phyloP scores from a whole-genome alignment of 2,113 vertebrate species.

The Mesitornis unicolor region DNA sequence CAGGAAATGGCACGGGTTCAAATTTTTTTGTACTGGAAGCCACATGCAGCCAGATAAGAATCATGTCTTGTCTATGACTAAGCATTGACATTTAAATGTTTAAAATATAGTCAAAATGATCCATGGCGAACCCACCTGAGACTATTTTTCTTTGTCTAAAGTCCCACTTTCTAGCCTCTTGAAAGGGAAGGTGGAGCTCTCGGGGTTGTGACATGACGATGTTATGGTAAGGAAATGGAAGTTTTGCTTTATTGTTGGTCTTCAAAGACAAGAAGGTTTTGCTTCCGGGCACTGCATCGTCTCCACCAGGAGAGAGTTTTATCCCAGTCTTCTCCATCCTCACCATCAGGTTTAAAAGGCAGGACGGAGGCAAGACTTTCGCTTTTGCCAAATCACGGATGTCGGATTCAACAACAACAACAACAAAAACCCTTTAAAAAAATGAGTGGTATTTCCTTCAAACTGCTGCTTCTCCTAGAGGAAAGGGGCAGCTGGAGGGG shows the following conservation, averaged over 20 bases:
- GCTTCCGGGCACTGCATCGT: not conserved
- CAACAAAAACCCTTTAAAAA: not conserved
- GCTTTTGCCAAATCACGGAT: not conserved
- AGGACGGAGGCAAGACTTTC: not conserved
- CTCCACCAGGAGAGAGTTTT: not conserved
- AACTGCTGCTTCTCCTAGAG: slow-evolving; percentile 23
- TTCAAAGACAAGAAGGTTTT: not conserved
- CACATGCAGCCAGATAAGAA: slow-evolving; percentile 72
- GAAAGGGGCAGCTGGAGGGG: slow-evolving; percentile 54
- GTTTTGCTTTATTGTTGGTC: slow-evolving; percentile 47
- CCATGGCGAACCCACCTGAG: slow-evolving; percentile 72
- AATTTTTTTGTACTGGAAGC: slow-evolving; percentile 71
- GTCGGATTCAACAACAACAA: not conserved
- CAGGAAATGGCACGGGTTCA: slow-evolving; percentile 81
- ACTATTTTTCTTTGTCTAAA: slow-evolving; percentile 44
- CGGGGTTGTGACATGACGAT: slow-evolving; percentile 27
- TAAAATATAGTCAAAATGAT: slow-evolving; percentile 74
- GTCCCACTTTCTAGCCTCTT: slow-evolving; percentile 36
- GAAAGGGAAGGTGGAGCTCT: slow-evolving; percentile 62
- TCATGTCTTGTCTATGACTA: slow-evolving; percentile 68
- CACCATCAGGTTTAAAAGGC: not conserved
- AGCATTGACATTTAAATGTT: slow-evolving; percentile 72
- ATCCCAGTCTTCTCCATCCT: not conserved
- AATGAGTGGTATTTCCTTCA: slow-evolving; percentile 41
- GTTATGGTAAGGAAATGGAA: slow-evolving; percentile 61